Percentiles rank a stretch among this genome's conserved stretches.
Evolutionary conservation across 2,888 invertebrate genomes (phyloP).

Genomic region (Polydrusus cervinus): DNA sequence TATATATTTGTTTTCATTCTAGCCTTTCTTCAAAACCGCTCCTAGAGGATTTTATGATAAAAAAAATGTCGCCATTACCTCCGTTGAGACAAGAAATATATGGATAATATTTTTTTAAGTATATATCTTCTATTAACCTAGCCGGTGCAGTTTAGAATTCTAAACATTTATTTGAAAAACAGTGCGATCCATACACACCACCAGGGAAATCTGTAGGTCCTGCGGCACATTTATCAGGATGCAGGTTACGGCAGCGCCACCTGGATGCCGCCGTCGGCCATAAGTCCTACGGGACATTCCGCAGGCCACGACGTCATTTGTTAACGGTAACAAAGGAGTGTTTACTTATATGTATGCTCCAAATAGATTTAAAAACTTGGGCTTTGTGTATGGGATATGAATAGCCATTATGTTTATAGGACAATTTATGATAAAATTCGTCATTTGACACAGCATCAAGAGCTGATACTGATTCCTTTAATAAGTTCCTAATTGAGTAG

Average conservation of each 20-base stretch:
- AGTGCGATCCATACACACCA: slow-evolving; percentile 36
- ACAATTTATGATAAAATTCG: too few relatives aligned
- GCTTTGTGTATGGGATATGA: not conserved
- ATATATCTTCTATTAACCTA: not conserved
- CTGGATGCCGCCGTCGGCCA: slow-evolving; percentile 33
- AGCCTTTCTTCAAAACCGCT: too few relatives aligned
- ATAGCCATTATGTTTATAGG: too few relatives aligned
- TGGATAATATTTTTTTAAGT: too few relatives aligned
- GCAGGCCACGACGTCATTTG: slow-evolving; percentile 47
- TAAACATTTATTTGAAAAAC: slow-evolving; percentile 21
- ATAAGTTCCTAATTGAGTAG: too few relatives aligned
- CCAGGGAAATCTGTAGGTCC: slow-evolving; percentile 48
- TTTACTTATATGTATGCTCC: slow-evolving; percentile 41
- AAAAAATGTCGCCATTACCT: too few relatives aligned
- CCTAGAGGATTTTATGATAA: too few relatives aligned
- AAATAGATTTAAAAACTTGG: slow-evolving; percentile 15
- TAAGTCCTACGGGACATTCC: slow-evolving; percentile 47
- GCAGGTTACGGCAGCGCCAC: slow-evolving; percentile 39
- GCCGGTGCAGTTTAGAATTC: slow-evolving; percentile 2
- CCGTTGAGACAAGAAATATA: too few relatives aligned
- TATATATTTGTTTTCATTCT: too few relatives aligned
- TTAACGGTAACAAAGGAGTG: slow-evolving; percentile 47
- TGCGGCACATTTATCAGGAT: slow-evolving; percentile 54
- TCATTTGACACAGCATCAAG: too few relatives aligned
- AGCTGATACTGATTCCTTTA: too few relatives aligned